Conservation (phyloP, 2,888 invertebrate species). For the Acanthosepion esculentum region DNA sequence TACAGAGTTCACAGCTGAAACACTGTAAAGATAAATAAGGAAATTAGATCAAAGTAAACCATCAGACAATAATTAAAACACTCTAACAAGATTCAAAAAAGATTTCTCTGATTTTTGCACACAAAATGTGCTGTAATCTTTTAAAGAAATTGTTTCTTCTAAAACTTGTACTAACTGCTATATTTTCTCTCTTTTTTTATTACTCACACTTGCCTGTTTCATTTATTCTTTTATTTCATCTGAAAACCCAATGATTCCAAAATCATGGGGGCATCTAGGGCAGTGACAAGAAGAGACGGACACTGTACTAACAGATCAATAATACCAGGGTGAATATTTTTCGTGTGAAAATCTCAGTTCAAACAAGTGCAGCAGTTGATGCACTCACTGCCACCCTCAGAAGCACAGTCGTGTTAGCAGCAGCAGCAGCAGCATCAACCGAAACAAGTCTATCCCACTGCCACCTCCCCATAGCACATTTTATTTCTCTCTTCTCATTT, state of each 20-base stretch:
- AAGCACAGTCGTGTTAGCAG: not conserved
- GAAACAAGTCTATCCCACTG: not conserved
- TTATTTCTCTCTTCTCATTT: not conserved
- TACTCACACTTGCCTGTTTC: too few relatives aligned
- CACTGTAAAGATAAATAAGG: too few relatives aligned
- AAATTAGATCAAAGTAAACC: too few relatives aligned
- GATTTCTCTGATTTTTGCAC: too few relatives aligned
- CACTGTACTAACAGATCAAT: not conserved
- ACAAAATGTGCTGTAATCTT: too few relatives aligned
- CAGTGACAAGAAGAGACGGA: slow-evolving; percentile 1
- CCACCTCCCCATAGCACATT: not conserved
- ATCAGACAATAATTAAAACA: too few relatives aligned
- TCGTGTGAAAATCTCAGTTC: slow-evolving; percentile 17
- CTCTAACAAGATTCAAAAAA: too few relatives aligned
- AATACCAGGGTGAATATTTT: not conserved
- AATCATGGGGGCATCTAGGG: not conserved
- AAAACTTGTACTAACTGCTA: too few relatives aligned
- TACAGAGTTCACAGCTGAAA: too few relatives aligned
- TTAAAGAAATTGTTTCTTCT: too few relatives aligned
- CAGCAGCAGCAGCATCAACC: not conserved
- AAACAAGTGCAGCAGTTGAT: not conserved
- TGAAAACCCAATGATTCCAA: not conserved
- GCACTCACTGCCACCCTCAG: not conserved
- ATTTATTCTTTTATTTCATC: too few relatives aligned
- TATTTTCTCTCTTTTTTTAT: too few relatives aligned